Conservation (phyloP, 2,113 vertebrate genomes). For the Eonycteris spelaea region DNA sequence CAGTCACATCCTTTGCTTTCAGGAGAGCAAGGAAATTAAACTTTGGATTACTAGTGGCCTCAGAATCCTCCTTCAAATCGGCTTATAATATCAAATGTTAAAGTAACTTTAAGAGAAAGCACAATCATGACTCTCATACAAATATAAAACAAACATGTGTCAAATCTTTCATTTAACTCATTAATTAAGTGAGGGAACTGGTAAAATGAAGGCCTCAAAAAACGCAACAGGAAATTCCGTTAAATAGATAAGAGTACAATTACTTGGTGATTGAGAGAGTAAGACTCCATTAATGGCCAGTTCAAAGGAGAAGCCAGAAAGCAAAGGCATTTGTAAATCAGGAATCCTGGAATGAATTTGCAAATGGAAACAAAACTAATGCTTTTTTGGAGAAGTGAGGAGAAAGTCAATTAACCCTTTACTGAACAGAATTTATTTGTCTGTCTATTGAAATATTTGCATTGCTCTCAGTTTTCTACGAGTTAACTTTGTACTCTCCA, state of each 20-base stretch:
- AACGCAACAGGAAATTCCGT: background rate
- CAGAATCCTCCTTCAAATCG: background rate
- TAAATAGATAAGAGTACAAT: background rate
- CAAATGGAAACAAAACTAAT: background rate
- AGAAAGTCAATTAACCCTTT: background rate
- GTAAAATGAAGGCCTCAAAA: background rate
- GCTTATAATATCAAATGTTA: background rate
- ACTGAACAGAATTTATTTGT: background rate
- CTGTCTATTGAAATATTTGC: background rate
- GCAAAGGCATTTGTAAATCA: background rate
- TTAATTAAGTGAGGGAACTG: background rate
- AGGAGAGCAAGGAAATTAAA: background rate
- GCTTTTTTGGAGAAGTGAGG: background rate
- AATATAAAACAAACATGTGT: background rate
- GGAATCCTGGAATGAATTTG: background rate
- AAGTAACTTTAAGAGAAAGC: background rate
- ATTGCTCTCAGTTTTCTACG: slow-evolving; percentile 8
- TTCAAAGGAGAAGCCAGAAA: background rate
- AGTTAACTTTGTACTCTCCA: background rate
- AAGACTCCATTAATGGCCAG: background rate
- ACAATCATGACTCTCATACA: background rate
- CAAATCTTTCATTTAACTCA: background rate
- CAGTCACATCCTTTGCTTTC: background rate
- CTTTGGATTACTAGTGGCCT: background rate
- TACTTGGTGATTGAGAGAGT: background rate